Evolutionary conservation across 2,113 vertebrate species (phyloP).

Genomic region (Chionodraco myersi): DNA sequence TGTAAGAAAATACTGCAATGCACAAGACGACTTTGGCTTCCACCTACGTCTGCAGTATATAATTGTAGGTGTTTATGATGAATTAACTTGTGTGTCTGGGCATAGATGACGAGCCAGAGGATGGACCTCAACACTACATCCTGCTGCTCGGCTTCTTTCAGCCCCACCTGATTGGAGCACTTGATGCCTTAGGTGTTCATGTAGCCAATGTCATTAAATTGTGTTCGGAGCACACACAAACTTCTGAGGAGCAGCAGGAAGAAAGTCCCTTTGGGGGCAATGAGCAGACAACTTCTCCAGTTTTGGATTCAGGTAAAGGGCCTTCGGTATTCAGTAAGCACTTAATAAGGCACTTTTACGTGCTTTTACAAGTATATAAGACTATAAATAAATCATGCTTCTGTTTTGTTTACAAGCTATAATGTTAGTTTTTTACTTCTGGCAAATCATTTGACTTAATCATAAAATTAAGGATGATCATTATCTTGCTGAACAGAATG

Average conservation of each 20-base stretch:
- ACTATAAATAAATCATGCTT: no score
- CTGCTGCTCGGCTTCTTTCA: slow-evolving; percentile 89
- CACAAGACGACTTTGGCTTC: neutral
- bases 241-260: neutral
- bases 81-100: neutral
- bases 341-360: neutral
- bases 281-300: neutral
- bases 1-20: neutral
- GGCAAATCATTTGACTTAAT: no score
- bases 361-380: neutral
- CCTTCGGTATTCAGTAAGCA: neutral
- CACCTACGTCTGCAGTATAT: neutral
- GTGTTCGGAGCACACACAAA: slow-evolving; percentile 79
- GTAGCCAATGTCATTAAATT: slow-evolving; percentile 90
- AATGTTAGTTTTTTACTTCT: no score
- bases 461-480: no score
- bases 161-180: slow-evolving; percentile 84
- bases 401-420: no score
- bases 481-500: no score
- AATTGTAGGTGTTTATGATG: slow-evolving; percentile 48
- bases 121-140: slow-evolving; percentile 92
- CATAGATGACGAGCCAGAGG: slow-evolving; percentile 94
- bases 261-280: slow-evolving; percentile 1
- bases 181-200: slow-evolving; percentile 86
- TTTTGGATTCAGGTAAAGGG: slow-evolving; percentile 35